Base-by-base conservation (phyloP, 2,113 vertebrate genomes). In the Oxyura jamaicensis region DNA sequence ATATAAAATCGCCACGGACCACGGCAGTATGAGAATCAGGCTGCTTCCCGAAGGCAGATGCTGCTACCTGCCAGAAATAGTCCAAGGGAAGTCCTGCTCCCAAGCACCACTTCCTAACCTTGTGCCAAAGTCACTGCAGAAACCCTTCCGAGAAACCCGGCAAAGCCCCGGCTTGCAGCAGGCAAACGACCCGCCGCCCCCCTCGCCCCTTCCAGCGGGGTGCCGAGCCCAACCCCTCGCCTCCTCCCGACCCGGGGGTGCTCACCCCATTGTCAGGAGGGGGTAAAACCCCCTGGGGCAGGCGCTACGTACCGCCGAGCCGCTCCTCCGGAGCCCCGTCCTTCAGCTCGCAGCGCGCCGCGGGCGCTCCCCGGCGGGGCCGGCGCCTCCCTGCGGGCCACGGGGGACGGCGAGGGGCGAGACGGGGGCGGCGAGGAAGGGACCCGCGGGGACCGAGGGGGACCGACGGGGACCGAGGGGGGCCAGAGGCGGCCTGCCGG, bases 91-190 rank as follows among this genome's bases (percentile, higher is more conserved):
- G 58, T 36, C 82, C 52, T 50, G 82, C 75, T 83, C 31, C 7
- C 44, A 77, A 91, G 73, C 87, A 48, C 41, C 13, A 83, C 82
- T 92, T 69, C 53, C 95, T 97, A 91, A 97, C 95, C 96, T 97
- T 97, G 96, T 83, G 88, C 88, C 94, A 96, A 96, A 97, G 95
- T 96, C 96, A 97, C 93, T 94, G 94, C 95, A 94, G 91, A 90
- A 85, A 44, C 42, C 42, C 42, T 44, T 17, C 42, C 42, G 42
- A 44, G 42, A 44, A 44, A 48, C 46, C 46, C 46, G 46, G 46
- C 46, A 21, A 21, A 48, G 46, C 46, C 46, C 46, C 20, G 46
- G 46, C 46, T 48, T 22, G 46, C 20, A 11, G 46, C 46, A 10
- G 11, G 20, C 20, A 48, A 48, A 10, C 46, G 20, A 48, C 46